Conservation (phyloP, 1,140 invertebrate species). For the Oryzaephilus surinamensis region DNA sequence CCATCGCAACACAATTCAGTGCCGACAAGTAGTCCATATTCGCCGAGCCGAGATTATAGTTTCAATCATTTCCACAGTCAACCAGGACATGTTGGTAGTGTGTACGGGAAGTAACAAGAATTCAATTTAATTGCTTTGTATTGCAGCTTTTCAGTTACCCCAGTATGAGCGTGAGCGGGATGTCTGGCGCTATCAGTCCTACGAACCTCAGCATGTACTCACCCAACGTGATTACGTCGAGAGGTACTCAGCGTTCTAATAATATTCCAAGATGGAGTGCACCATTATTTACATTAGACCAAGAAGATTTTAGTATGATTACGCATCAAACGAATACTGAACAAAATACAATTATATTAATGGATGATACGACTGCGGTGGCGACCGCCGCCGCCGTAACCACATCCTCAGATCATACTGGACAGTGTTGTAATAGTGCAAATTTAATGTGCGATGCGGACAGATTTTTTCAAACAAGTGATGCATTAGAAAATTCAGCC, state of each 20-base stretch:
- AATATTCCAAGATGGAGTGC: slow-evolving; percentile 76
- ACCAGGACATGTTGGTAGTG: slow-evolving; percentile 67
- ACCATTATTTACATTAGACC: slow-evolving; percentile 79
- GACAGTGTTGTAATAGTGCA: slow-evolving; percentile 31
- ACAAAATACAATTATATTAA: slow-evolving; percentile 54
- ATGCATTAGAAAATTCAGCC: slow-evolving; percentile 25
- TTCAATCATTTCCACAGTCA: slow-evolving; percentile 85
- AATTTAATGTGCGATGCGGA: slow-evolving; percentile 34
- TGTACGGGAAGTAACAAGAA: slow-evolving; percentile 12
- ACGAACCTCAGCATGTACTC: slow-evolving; percentile 82
- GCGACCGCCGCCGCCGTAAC: slow-evolving; percentile 6
- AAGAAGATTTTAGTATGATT: slow-evolving; percentile 89
- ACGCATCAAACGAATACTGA: slow-evolving; percentile 57
- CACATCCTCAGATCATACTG: slow-evolving; percentile 20
- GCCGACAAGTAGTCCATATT: slow-evolving; percentile 34
- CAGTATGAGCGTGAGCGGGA: slow-evolving; percentile 60
- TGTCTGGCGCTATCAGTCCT: slow-evolving; percentile 79
- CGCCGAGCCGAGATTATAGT: slow-evolving; percentile 59
- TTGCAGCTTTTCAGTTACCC: slow-evolving; percentile 83
- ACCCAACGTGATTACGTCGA: slow-evolving; percentile 62
- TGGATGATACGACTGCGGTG: slow-evolving; percentile 48
- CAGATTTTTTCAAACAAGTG: slow-evolving; percentile 33
- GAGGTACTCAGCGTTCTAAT: slow-evolving; percentile 50
- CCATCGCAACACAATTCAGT: slow-evolving; percentile 30
- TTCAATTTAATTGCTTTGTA: slow-evolving; percentile 11